Evolutionary conservation across 2,113 vertebrate species (phyloP), one percentile per base, ranked within the genome.

Genomic region (Cricetomys ansorgei): DNA sequence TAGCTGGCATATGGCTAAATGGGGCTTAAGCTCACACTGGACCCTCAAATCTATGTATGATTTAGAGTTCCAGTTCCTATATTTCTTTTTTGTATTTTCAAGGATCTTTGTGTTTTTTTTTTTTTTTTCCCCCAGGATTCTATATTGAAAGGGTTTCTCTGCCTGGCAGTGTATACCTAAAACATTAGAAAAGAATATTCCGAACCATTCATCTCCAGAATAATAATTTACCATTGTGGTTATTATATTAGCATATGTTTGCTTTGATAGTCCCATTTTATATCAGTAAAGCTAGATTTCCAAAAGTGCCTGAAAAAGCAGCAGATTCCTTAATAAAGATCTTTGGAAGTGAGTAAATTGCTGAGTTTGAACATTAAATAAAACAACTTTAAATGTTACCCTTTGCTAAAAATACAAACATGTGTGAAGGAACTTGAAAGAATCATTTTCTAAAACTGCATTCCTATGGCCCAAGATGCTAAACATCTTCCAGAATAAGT

Each of bases 281-380:
- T 37, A 62, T 87, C 40, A 69, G 37, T 73, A 5, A 64, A 95
- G 34, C 0, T 57, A 94, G 69, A 70, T 87, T 84, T 95, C 67
- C 91, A 79, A 96, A 94, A 69, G 45, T 70, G 5, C 23, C 72
- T 43, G 12, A 19, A 77, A 90, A 73, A 85, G 88, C 65, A 67
- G 8, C 16, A 34, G 27, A 79, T 94, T 80, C 89, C 89, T 73
- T 79, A 79, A 96, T 27, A 55, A 77, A 97, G 75, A 40, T 34
- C 4, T 77, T 80, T 73, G 64, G 62, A 88, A 94, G 70, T 17
- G 88, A 89, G n/a, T 55, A 87, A 69, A 91, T 77, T 62, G 40
- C 72, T 45, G 19, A 43, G 76, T 94, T 73, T 79, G n/a, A 94
- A 87, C 50, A 69, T 92, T 88, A 94, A 89, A 81, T 64, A 79